Base-by-base conservation (phyloP, 2,113 vertebrate species). In the Cardinalis cardinalis region DNA sequence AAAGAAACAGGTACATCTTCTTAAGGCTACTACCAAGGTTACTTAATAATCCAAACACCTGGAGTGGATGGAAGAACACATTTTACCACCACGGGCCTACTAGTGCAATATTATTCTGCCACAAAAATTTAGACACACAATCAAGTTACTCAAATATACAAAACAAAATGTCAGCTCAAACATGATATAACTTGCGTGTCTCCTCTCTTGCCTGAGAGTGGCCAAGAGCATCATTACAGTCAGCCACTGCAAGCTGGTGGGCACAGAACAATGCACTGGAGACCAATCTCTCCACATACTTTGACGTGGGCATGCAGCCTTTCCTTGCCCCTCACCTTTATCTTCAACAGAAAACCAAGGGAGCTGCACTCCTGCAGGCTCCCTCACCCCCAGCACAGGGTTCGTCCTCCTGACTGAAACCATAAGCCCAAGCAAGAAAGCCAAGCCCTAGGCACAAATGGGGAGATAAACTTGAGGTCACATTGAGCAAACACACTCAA, bases 151-250 rank as follows among this genome's bases (percentile, higher is more conserved):
- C 5, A 74, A 66, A 65, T 73, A 66, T 0, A 2, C 2, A 6
- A 84, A 32, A 69, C n/a, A 82, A 84, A 90, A 14, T 6, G 15
- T 72, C 58, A 71, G 17, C 25, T 84, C 48, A 56, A 76, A 68
- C 9, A 3, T 6, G 2, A 60, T 41, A 81, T 56, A 74, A 64
- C 12, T 40, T 9, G 0, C 0, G 0, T 2, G 11, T 41, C 31
- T 63, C 48, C 44, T 31, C 59, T 70, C 34, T 28, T 0, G 1
- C 55, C 51, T 51, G 10, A 80, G 24, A 64, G 18, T 40, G 52
- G 43, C 38, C 23, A 56, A 84, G 10, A 36, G 21, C 68, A 68
- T 7, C 0, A 0, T 13, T 38, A 49, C 0, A 0, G 46, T 32
- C 55, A 53, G 32, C n/a, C 29, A 49, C 7, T 23, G 49, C 38